Conservation (phyloP, 2,113 vertebrate genomes). For the Jacana jacana region DNA sequence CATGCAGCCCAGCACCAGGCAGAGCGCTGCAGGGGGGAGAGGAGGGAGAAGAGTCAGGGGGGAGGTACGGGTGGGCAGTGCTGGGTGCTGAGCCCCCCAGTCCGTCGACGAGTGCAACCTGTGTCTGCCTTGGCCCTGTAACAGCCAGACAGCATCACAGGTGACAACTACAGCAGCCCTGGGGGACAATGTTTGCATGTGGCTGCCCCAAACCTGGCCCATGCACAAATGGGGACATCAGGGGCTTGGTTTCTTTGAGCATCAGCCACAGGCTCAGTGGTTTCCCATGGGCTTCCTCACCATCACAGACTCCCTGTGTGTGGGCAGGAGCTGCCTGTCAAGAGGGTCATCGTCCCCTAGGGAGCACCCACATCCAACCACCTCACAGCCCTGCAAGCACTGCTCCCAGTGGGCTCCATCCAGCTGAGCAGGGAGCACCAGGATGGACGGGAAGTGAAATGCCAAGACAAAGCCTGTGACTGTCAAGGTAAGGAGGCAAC, state of each 20-base stretch:
- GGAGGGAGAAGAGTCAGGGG: background rate
- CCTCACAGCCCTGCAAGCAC: background rate
- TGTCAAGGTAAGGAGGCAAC: background rate
- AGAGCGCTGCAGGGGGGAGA: conserved; percentile 79
- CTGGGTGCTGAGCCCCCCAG: rapidly evolving
- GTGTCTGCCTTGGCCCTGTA: rapidly evolving
- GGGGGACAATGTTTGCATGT: rapidly evolving
- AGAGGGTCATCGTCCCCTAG: background rate
- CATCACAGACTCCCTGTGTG: background rate
- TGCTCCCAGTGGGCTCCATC: background rate
- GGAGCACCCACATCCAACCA: background rate
- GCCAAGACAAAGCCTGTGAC: background rate
- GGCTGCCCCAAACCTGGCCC: background rate
- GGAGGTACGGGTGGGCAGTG: background rate
- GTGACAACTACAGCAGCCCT: background rate
- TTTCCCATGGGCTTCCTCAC: background rate
- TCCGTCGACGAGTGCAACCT: background rate
- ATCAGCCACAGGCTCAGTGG: background rate
- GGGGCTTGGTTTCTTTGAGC: background rate
- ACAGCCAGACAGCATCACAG: rapidly evolving
- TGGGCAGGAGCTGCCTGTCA: background rate
- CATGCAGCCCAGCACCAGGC: conserved; percentile 91
- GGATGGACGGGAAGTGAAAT: background rate
- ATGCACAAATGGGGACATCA: rapidly evolving
- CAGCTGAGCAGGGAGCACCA: background rate